Base-by-base conservation (phyloP, 2,113 vertebrate genomes). In the Prunella himalayana region DNA sequence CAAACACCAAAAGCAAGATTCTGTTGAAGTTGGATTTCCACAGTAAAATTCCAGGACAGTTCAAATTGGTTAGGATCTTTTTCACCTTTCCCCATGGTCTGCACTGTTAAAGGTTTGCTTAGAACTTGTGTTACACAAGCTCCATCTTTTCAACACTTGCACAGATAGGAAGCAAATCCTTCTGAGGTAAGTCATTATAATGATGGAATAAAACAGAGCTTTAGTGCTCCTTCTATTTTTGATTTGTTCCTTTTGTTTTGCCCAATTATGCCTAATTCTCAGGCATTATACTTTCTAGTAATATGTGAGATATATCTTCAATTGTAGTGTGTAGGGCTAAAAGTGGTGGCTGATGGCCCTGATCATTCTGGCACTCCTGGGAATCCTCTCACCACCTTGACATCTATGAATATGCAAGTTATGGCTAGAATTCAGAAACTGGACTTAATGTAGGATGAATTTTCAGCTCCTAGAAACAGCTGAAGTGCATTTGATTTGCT, bases 241-340 rank as follows among this genome's bases (percentile, higher is more conserved):
- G 1, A 6, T 42, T 91, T 75, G 7, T 23, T 88, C 27, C 12
- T 86, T 82, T 79, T 30, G 11, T 68, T 91, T 87, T 59, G 1
- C 9, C 9, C 13, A 0, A 0, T 49, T 90, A 41, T 25, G 16
- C 6, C 15, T 59, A 66, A 35, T 51, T 47, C 7, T 47, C 7
- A 44, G 33, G 24, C 14, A 49, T 64, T 31, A 30, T 33, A 63
- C 30, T 76, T 89, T 56, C 47, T 30, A 71, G 21, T 18, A 57
- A 49, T 41, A 18, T 33, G 19, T 77, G 37, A 80, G 45, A 20
- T 35, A 17, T 19, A 35, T 57, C 64, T 20, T 18, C 15, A 51
- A 5, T 22, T 88, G 54, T 33, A 77, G 24, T 9, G 31, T 16
- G 20, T 14, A 78, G 25, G 24, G 33, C 13, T 90, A 21, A 71